A percentile compares a stretch with the other conserved stretches of the same genome.
Evolutionary conservation across 2,888 invertebrate species (phyloP).

Genomic region (Colostygia pectinataria): DNA sequence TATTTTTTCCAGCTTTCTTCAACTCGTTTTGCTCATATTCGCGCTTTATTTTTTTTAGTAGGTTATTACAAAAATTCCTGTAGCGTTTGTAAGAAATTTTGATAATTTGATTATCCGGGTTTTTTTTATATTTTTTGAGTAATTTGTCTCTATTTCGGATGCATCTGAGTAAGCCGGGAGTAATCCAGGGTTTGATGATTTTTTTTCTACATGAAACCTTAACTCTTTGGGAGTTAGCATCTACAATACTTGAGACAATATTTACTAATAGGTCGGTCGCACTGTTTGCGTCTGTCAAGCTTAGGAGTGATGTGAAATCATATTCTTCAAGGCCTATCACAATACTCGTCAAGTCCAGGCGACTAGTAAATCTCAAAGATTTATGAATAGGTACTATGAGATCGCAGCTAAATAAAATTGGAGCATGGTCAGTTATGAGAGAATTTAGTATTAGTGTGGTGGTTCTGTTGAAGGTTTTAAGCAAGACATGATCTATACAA

Average conservation of each 20-base stretch:
- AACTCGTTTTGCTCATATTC: slow-evolving; percentile 21
- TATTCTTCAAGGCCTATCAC: not conserved
- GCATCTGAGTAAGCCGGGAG: no score
- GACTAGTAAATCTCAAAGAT: not conserved
- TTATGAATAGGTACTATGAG: not conserved
- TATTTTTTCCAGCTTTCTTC: no score
- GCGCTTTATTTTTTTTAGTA: slow-evolving; percentile 30
- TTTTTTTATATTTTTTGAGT: slow-evolving; percentile 10
- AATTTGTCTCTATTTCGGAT: slow-evolving; percentile 31
- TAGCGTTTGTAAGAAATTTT: slow-evolving; percentile 29
- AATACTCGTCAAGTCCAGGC: not conserved
- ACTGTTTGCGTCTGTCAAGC: not conserved
- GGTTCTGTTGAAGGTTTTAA: not conserved
- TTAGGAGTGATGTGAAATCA: not conserved
- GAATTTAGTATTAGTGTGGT: not conserved
- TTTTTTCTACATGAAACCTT: not conserved
- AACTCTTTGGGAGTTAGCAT: not conserved
- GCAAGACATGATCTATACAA: not conserved
- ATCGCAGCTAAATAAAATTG: not conserved
- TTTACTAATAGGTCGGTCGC: not conserved
- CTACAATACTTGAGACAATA: not conserved
- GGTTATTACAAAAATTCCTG: slow-evolving; percentile 30
- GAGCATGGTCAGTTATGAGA: not conserved
- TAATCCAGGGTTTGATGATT: no score
- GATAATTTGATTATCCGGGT: slow-evolving; percentile 18